Base-by-base conservation (phyloP, 92 coral and sea anemone genomes). In the Palythoa caribaeorum region DNA sequence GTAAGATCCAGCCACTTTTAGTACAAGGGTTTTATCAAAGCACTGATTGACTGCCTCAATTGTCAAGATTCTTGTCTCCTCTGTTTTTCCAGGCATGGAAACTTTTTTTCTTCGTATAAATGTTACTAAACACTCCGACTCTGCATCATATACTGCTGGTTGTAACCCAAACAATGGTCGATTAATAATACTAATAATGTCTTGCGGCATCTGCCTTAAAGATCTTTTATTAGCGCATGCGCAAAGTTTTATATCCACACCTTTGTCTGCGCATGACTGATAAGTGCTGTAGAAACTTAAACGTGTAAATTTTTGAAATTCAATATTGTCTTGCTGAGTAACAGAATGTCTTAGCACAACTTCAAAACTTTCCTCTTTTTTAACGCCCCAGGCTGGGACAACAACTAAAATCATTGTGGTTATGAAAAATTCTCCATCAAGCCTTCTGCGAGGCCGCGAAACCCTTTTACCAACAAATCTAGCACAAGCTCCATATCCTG, bases 401-500 rank as follows among this genome's bases (percentile, higher is more conserved):
- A 94, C 98, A 2, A 92, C 90, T 9, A 93, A 68, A 69, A 91
- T 88, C 71, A 96, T 81, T 0, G 98, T 96, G 11, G 93, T 91
- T 19, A 95, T 78, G 87, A 87, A 85, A 80, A 85, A 38, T 28
- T 92, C 88, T 5, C 98, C 98, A 1, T 73, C 79, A 55, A 91
- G 77, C 54, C 69, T 71, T 72, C 92, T 98, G 9, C 98, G 95
- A 36, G 99, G 94, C 1, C 92, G 94, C 68, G 88, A 92, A 50
- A 95, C 81, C 37, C 85, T 71, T 38, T 91, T 89, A 2, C 99
- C 99, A 19, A 86, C 86, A 80, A 92, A 97, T 79, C 97, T 89
- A 78, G 96, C 95, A 87, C 99, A 97, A 9, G 94, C 94, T 36
- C 99, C 99, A 88, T 85, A 94, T 28, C 98, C 99, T 44, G 77